These are phyloP conservation scores for Nestor notabilis DNA, from an alignment of 2,113 vertebrate species.

Conservation along the genomic window DNA sequence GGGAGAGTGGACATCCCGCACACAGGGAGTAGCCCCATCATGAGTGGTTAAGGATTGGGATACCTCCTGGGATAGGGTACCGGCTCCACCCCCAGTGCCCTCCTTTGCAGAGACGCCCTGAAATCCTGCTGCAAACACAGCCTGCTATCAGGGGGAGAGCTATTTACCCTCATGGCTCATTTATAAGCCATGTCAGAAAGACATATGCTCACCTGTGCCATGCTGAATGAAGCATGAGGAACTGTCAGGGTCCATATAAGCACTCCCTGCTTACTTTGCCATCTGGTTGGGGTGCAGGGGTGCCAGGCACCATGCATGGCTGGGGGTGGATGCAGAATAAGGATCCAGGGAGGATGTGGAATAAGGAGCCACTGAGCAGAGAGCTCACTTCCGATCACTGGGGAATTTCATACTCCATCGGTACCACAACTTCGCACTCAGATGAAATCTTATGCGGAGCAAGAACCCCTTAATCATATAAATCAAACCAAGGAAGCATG, in stretches of 20 bases:
- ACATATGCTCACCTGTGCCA: accelerated
- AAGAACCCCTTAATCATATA: slow-evolving; percentile 7
- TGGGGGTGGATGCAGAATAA: neutral
- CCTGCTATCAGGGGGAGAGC: neutral
- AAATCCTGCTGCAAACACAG: neutral
- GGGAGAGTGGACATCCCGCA: neutral
- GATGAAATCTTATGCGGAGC: slow-evolving; percentile 1
- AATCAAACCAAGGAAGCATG: slow-evolving; percentile 18
- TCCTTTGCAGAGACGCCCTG: neutral
- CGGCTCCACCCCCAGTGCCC: accelerated
- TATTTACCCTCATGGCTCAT: neutral
- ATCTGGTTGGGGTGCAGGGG: neutral
- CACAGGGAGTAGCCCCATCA: too few relatives aligned
- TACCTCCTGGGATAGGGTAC: accelerated
- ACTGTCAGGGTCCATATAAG: neutral
- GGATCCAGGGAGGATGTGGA: neutral
- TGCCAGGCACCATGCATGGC: neutral
- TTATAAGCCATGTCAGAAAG: neutral
- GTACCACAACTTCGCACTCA: neutral
- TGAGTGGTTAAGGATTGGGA: neutral
- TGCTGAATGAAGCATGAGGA: neutral
- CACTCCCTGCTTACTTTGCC: neutral
- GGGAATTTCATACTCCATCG: slow-evolving; percentile 9
- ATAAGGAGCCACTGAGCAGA: neutral
- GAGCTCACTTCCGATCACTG: neutral